These are phyloP conservation scores for Gymnodraco acuticeps DNA, from an alignment of 2,797 vertebrate species.

Conservation along the genomic window DNA sequence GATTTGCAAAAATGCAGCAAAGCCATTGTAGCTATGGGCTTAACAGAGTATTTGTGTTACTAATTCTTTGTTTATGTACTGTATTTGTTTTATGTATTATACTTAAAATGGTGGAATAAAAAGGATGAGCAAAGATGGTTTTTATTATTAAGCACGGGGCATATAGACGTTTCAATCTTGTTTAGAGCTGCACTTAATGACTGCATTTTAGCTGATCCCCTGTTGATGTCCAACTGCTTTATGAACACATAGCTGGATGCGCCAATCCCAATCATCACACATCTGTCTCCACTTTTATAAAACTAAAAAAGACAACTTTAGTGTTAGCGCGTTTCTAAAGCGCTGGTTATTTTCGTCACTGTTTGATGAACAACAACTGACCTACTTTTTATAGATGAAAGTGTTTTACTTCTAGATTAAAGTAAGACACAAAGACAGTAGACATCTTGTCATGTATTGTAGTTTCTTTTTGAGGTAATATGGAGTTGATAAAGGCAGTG, in stretches of 20 bases:
- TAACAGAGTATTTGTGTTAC: constrained; percentile 42
- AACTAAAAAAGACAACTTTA: neutral
- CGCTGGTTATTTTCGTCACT: neutral
- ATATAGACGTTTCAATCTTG: neutral
- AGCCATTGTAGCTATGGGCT: constrained; percentile 44
- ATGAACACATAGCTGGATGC: constrained; percentile 1
- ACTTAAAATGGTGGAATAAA: constrained; percentile 58
- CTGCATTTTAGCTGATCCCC: constrained; percentile 10
- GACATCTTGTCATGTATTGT: neutral
- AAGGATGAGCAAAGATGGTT: constrained; percentile 32
- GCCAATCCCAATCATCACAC: neutral
- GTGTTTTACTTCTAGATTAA: neutral
- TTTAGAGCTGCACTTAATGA: constrained; percentile 1
- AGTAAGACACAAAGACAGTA: neutral
- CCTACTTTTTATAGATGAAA: constrained; percentile 10
- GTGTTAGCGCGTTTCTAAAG: neutral
- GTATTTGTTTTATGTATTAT: constrained; percentile 65
- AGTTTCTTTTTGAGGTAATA: neutral
- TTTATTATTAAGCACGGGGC: constrained; percentile 1
- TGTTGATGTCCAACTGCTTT: constrained; percentile 13
- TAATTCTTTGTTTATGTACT: constrained; percentile 50
- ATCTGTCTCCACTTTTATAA: neutral
- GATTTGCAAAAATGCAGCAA: constrained; percentile 40
- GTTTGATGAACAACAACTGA: constrained; percentile 18
- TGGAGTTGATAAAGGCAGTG: neutral